Evolutionary conservation across 2,888 invertebrate genomes (phyloP), one percentile per base, ranked within the genome.

Genomic region (Gryllus longicercus): DNA sequence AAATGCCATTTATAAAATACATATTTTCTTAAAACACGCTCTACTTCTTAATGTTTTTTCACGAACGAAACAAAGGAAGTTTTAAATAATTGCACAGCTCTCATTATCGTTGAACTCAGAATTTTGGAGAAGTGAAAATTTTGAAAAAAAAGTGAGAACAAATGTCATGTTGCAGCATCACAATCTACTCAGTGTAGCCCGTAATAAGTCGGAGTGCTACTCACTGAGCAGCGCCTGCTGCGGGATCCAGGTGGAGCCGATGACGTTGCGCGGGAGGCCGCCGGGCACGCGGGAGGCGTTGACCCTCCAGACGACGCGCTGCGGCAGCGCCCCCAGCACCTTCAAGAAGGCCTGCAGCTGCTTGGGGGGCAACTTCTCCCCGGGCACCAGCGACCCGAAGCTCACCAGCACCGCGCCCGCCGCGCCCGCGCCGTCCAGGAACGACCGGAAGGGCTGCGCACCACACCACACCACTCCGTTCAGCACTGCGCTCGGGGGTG

Each of bases 361-460:
- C 14, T n/a, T 3, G 4, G n/a, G 16, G 63, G 63, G n/a, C 63
- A 63, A 4, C 16, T 63, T n/a, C 63, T 63, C 63, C 14, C 16
- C 63, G 63, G 16, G 63, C 63, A n/a, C 63, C 63, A 63, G n/a
- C n/a, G 63, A 63, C 63, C 63, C 63, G 63, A 63, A 63, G n/a
- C 63, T 63, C 63, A 63, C 63, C 16, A 18, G n/a, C n/a, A 63
- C 11, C 63, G n/a, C 63, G n/a, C 63, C 63, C n/a, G 14, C n/a
- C 63, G 38, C 38, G 38, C n/a, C 63, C n/a, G 63, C 63, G 63
- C 63, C 63, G n/a, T 63, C 63, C 63, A 63, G 63, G 16, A 14
- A 63, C 63, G 63, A 63, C 63, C n/a, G 63, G 16, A 63, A n/a
- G n/a, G 5, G 16, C 63, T 63, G 14, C 16, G 63, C 14, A 63